phyloP scores from a whole-genome alignment of 2,113 vertebrate genomes.

The Daubentonia madagascariensis region DNA sequence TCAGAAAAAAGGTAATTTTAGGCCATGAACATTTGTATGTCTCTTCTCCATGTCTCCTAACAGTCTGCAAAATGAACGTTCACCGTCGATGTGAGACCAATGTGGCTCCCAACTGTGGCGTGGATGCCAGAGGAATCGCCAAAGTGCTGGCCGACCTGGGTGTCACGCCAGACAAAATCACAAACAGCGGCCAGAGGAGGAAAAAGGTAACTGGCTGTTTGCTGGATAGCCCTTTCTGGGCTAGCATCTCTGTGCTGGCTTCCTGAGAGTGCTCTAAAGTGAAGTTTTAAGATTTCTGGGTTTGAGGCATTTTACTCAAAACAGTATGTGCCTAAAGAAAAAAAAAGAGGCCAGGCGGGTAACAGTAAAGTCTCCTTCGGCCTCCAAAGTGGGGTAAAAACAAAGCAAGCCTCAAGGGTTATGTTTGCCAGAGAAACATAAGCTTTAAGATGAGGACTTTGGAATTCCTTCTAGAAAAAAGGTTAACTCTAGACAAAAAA shows the following conservation, averaged over 20 bases:
- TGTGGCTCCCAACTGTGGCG: constrained; percentile 97
- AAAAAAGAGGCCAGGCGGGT: neutral
- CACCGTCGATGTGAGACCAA: constrained; percentile 97
- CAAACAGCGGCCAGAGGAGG: constrained; percentile 94
- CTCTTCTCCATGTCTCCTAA: constrained; percentile 31
- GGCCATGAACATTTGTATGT: neutral
- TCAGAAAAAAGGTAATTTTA: neutral
- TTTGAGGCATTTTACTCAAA: neutral
- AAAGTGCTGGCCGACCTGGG: constrained; percentile 98
- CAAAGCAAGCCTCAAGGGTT: neutral
- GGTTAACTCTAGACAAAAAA: neutral
- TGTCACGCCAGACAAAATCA: constrained; percentile 98
- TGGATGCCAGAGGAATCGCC: constrained; percentile 96
- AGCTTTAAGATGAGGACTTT: neutral
- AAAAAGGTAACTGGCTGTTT: constrained; percentile 90
- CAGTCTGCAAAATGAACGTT: constrained; percentile 99
- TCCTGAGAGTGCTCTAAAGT: neutral
- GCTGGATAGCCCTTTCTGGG: neutral
- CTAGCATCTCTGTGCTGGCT: neutral
- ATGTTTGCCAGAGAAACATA: neutral
- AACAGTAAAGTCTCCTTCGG: neutral
- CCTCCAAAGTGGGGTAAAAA: neutral
- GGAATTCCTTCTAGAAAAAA: constrained; percentile 34
- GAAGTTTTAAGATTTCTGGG: neutral
- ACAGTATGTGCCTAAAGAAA: neutral